A percentile compares a stretch with the other conserved stretches of the same genome.
Evolutionary conservation across 2,113 vertebrate genomes (phyloP).

Genomic region (Typhlomys cinereus): DNA sequence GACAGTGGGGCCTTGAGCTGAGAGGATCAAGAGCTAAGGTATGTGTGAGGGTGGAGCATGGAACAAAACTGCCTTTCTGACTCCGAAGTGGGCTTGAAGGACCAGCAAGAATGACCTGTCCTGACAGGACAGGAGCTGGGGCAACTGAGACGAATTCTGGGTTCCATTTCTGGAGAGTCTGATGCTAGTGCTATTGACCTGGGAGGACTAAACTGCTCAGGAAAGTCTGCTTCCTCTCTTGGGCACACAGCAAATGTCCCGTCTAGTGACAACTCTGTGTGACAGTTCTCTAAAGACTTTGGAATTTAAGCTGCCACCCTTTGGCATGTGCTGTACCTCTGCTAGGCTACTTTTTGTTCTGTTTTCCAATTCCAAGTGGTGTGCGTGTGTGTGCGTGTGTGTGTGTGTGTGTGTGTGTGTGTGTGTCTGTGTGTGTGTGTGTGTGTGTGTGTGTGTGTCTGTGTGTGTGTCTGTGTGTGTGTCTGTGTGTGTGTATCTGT

Average conservation of each 20-base stretch:
- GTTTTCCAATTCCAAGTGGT: not conserved
- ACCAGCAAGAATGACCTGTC: not conserved
- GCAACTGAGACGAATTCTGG: not conserved
- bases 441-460: not conserved
- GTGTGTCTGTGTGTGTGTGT: not conserved
- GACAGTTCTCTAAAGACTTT: not conserved
- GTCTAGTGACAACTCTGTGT: not conserved
- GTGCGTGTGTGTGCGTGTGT: not conserved
- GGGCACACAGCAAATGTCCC: not conserved
- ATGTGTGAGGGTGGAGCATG: accelerated
- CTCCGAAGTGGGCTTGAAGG: not conserved
- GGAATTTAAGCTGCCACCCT: accelerated
- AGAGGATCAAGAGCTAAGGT: not conserved
- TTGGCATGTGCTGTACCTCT: not conserved
- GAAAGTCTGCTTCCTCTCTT: not conserved
- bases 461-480: not conserved
- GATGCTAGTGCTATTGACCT: not conserved
- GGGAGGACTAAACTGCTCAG: not conserved
- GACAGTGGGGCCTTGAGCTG: not conserved
- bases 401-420: not conserved
- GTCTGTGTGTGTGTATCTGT: not conserved
- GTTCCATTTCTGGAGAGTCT: not conserved
- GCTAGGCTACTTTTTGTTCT: not conserved
- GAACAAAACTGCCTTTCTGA: not conserved
- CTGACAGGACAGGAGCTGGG: not conserved